Conservation (phyloP, 2,113 vertebrate species). For the Plestiodon gilberti region DNA sequence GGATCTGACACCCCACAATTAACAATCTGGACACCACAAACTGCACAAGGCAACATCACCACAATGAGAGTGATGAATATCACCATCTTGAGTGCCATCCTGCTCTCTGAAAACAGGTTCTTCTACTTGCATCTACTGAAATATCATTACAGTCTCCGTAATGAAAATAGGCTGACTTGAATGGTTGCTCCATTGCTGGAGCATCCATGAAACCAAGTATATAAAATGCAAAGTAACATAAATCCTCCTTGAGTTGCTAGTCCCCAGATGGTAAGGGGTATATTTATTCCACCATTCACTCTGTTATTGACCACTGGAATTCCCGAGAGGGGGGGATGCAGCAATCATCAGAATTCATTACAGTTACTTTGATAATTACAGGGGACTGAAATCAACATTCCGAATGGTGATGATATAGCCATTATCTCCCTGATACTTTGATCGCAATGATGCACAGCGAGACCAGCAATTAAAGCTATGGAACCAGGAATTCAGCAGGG, state of each 20-base stretch:
- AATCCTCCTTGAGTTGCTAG: background rate
- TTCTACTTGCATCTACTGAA: background rate
- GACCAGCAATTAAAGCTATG: too few relatives aligned
- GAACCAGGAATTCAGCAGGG: too few relatives aligned
- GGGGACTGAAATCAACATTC: background rate
- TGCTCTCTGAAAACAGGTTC: background rate
- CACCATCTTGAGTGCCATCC: background rate
- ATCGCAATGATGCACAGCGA: too few relatives aligned
- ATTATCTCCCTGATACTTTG: too few relatives aligned
- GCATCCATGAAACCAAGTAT: background rate
- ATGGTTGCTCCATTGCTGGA: background rate
- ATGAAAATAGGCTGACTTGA: background rate
- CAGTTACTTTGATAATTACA: background rate
- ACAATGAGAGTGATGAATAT: background rate
- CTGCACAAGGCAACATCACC: background rate
- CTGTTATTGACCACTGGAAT: background rate
- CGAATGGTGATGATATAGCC: too few relatives aligned
- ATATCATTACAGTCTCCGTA: background rate
- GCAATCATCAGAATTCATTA: background rate
- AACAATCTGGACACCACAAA: too few relatives aligned
- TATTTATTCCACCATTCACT: background rate
- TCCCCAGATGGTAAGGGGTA: background rate
- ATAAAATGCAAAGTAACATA: background rate
- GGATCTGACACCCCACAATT: background rate
- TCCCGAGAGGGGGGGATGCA: background rate